Evolutionary conservation across 2,113 vertebrate species (phyloP).

Genomic region (Odocoileus virginianus): DNA sequence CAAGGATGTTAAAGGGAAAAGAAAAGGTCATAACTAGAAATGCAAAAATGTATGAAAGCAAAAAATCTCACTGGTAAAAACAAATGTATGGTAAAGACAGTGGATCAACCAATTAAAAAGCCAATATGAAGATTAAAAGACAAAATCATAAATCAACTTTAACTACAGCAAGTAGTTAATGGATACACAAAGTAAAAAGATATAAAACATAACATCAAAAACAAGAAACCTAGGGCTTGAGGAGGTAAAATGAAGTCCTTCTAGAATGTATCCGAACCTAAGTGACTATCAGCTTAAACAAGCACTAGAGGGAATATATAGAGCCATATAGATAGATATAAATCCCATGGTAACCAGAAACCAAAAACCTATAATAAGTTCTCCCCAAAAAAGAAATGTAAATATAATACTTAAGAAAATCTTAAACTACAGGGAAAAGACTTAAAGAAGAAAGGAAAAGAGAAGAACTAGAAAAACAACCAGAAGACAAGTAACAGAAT

Average conservation of each 20-base stretch:
- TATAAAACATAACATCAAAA: neutral
- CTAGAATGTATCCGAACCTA: neutral
- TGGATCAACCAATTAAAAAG: neutral
- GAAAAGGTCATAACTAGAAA: neutral
- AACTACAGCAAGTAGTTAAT: neutral
- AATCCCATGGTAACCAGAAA: neutral
- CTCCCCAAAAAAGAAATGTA: neutral
- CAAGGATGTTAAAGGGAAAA: neutral
- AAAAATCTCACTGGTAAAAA: neutral
- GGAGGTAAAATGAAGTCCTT: neutral
- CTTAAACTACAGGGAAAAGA: neutral
- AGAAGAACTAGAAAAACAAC: neutral
- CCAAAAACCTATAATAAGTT: neutral
- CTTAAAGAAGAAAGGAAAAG: neutral
- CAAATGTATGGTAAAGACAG: neutral
- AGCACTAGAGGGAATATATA: neutral
- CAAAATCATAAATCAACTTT: neutral
- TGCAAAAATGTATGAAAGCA: neutral
- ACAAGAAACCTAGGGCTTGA: neutral
- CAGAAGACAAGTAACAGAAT: neutral
- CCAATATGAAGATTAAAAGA: neutral
- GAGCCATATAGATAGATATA: neutral
- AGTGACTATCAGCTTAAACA: neutral
- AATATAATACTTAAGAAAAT: neutral
- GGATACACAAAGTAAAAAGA: neutral